Base-by-base conservation (phyloP, 2,888 invertebrate genomes). In the Schizotus pectinicornis region DNA sequence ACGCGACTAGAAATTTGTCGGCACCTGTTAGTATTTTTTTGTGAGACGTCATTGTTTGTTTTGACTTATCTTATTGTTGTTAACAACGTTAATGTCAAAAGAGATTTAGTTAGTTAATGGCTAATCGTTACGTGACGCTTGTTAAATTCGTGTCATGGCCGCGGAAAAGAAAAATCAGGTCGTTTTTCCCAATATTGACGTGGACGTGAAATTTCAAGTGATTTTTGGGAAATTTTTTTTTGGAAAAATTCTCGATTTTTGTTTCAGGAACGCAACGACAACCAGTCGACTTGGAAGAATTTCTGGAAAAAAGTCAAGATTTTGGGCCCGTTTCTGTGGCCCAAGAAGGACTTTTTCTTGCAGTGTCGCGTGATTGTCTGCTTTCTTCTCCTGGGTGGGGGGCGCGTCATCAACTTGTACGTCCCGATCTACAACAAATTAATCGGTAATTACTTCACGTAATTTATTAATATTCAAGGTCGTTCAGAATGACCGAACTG, bases 241-340 rank as follows among this genome's bases (percentile, higher is more conserved):
- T 8, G 38, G 6, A 30, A 6, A 8, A 49, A 14, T 31, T 11
- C 8, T 38, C n/a, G 11, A 35, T 41, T 32, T 6, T 49, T 43
- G 39, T 71, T 74, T 48, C 61, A 83, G 81, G 67, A 68, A 12
- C 75, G 76, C 54, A 81, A 82, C 68, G 86, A 86, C 6, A 86
- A 84, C 70, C 81, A 82, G 54, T 94, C 94, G 6, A 90, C 94
- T 34, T 94, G 93, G 84, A 83, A 83, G 55, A 92, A 92, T 81
- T 86, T 88, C 2, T 90, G 88, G 83, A 84, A 85, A 69, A 96
- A 96, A 79, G 77, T 93, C 7, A 86, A 86, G 69, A 88, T 87
- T 3, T 84, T 98, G 38, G 81, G 90, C 62, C 98, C 98, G 0
- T 98, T 95, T 81, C 81, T 98, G 32, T 99, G 98, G 98, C 98